A percentile compares a stretch with the other conserved stretches of the same genome.
Conservation (phyloP, 2,888 invertebrate species). For the Tachina grossa region DNA sequence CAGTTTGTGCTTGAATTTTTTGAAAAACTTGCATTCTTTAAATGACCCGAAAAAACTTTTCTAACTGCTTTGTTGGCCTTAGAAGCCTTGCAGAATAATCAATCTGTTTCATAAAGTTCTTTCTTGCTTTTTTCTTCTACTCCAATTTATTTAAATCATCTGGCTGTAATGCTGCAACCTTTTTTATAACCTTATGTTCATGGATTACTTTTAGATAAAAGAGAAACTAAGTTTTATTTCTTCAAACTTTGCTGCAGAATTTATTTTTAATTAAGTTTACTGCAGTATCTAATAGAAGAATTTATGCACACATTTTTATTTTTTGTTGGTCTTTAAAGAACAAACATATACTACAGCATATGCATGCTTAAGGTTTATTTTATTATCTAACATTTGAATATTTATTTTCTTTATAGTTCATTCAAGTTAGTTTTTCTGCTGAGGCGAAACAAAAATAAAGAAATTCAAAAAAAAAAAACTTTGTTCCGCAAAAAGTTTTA, state of each 20-base stretch:
- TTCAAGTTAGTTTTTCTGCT: slow-evolving; percentile 21
- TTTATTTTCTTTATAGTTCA: slow-evolving; percentile 37
- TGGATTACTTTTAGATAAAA: slow-evolving; percentile 41
- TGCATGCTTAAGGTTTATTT: slow-evolving; percentile 60
- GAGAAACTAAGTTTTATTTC: slow-evolving; percentile 27
- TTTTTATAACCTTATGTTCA: slow-evolving; percentile 4
- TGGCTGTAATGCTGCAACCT: slow-evolving; percentile 13
- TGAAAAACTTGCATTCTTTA: neutral
- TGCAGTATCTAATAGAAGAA: slow-evolving; percentile 43
- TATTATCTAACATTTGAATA: slow-evolving; percentile 67
- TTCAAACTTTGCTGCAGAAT: slow-evolving; percentile 51
- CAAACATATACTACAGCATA: neutral
- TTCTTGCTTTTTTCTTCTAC: neutral
- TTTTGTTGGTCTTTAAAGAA: neutral
- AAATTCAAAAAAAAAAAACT: slow-evolving; percentile 31
- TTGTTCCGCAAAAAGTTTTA: slow-evolving; percentile 20
- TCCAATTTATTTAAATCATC: slow-evolving; percentile 34
- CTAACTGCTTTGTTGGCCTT: slow-evolving; percentile 7
- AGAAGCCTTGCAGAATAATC: slow-evolving; percentile 29
- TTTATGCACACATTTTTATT: slow-evolving; percentile 11
- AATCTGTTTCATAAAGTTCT: slow-evolving; percentile 48
- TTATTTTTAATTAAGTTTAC: slow-evolving; percentile 65
- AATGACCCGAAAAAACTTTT: neutral
- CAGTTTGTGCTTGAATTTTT: neutral
- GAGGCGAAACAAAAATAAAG: neutral